A percentile compares a stretch with the other conserved stretches of the same genome.
These are phyloP conservation scores for Caenorhabditis latens DNA, from an alignment of 1,140 invertebrate genomes.

Conservation along the genomic window DNA sequence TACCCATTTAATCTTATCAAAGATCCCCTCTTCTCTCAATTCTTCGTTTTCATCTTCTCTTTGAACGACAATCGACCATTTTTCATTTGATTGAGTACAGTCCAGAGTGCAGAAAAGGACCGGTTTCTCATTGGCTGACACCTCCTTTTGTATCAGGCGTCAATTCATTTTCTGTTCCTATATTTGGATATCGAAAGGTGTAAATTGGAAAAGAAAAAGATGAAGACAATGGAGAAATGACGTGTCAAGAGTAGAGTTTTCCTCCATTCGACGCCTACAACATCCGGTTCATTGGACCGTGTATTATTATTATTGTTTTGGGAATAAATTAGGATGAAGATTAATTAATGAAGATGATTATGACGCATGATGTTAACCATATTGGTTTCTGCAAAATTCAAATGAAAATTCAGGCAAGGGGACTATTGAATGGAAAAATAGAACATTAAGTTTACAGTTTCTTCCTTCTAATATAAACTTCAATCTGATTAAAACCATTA, in stretches of 20 bases:
- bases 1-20: not conserved
- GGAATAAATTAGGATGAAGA: not conserved
- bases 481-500: too few relatives aligned
- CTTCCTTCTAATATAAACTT: too few relatives aligned
- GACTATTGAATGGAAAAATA: not conserved
- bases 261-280: not conserved
- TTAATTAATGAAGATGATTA: not conserved
- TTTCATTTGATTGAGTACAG: not conserved
- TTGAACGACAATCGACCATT: slow-evolving; percentile 53
- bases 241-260: slow-evolving; percentile 21
- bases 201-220: not conserved
- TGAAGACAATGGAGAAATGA: slow-evolving; percentile 26
- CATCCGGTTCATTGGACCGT: slow-evolving; percentile 37
- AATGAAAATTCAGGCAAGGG: not conserved
- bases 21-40: not conserved
- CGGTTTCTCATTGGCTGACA: slow-evolving; percentile 40
- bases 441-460: too few relatives aligned
- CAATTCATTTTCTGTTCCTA: not conserved
- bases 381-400: not conserved
- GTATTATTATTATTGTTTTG: not conserved
- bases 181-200: slow-evolving; percentile 3
- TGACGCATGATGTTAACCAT: not conserved
- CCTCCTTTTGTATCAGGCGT: slow-evolving; percentile 47
- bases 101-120: slow-evolving; percentile 20
- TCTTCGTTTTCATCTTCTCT: slow-evolving; percentile 15